These are phyloP conservation scores for Torymus aiolomorphi DNA, from an alignment of 2,888 invertebrate genomes.

Conservation along the genomic window DNA sequence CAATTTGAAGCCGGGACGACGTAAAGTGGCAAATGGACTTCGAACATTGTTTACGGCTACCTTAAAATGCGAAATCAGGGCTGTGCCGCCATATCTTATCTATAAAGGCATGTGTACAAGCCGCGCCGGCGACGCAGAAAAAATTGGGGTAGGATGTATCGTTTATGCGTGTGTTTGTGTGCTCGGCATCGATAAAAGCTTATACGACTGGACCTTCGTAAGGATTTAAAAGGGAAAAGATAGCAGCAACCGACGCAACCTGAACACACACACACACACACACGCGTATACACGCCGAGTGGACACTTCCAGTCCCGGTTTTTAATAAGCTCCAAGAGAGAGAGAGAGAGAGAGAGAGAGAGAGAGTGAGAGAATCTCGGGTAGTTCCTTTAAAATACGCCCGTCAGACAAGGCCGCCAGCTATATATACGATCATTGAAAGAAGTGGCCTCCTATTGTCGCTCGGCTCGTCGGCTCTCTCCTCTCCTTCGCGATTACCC, in stretches of 20 bases:
- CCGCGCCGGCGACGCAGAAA: no score
- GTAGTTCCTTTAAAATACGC: slow-evolving; percentile 42
- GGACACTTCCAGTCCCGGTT: slow-evolving; percentile 36
- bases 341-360: not conserved
- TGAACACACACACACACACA: not conserved
- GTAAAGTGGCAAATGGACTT: slow-evolving; percentile 18
- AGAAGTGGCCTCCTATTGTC: slow-evolving; percentile 46
- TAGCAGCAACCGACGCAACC: no score
- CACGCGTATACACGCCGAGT: no score
- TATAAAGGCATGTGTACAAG: slow-evolving; percentile 16
- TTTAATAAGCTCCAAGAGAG: slow-evolving; percentile 36
- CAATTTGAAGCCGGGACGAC: not conserved
- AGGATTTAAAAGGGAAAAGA: not conserved
- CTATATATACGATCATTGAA: slow-evolving; percentile 38
- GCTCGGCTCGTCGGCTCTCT: not conserved
- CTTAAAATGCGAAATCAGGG: slow-evolving; percentile 33
- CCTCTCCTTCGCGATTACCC: no score
- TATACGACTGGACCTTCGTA: not conserved
- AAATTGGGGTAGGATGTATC: not conserved
- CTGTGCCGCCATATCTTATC: slow-evolving; percentile 30
- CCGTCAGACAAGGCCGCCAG: slow-evolving; percentile 47
- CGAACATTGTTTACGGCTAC: slow-evolving; percentile 25
- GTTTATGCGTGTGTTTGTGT: no score
- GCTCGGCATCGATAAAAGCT: not conserved
- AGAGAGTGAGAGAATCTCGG: not conserved